Percentiles rank a stretch among this genome's conserved stretches.
These are phyloP conservation scores for Bradypus variegatus DNA, from an alignment of 2,797 vertebrate genomes.

Conservation along the genomic window DNA sequence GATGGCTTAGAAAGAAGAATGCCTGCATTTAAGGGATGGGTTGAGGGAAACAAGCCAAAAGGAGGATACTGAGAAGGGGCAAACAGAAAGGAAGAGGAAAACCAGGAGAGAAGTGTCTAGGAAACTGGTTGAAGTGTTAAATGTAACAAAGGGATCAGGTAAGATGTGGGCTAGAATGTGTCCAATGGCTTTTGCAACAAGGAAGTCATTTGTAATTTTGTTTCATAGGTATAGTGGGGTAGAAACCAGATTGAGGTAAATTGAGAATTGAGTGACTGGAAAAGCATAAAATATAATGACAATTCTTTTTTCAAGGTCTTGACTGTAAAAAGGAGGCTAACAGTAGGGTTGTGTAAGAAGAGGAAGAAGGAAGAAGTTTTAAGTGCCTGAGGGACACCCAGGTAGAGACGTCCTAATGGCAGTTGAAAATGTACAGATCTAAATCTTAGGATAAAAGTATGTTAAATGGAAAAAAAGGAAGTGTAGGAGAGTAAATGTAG, in stretches of 20 bases:
- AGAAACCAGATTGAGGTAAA: neutral
- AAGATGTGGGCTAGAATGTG: neutral
- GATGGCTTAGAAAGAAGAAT: neutral
- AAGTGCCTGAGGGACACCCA: neutral
- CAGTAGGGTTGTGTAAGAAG: neutral
- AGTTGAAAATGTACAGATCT: neutral
- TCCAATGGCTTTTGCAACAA: neutral
- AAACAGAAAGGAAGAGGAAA: neutral
- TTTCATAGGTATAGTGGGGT: neutral
- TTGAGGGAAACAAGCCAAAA: neutral
- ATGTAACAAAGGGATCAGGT: neutral
- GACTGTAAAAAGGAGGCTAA: neutral
- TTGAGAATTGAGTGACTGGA: neutral
- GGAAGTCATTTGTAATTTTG: conserved; percentile 1
- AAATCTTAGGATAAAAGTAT: neutral
- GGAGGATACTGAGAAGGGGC: neutral
- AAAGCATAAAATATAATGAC: neutral
- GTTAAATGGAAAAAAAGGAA: neutral
- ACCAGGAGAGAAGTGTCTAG: neutral
- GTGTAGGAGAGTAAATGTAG: neutral
- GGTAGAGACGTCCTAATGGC: neutral
- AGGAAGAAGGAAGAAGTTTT: neutral
- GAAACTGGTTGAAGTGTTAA: neutral
- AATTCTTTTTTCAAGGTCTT: neutral
- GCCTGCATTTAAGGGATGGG: neutral